Percentiles rank a stretch among this genome's conserved stretches.
phyloP scores from a whole-genome alignment of 2,113 vertebrate species.

The Charina bottae region DNA sequence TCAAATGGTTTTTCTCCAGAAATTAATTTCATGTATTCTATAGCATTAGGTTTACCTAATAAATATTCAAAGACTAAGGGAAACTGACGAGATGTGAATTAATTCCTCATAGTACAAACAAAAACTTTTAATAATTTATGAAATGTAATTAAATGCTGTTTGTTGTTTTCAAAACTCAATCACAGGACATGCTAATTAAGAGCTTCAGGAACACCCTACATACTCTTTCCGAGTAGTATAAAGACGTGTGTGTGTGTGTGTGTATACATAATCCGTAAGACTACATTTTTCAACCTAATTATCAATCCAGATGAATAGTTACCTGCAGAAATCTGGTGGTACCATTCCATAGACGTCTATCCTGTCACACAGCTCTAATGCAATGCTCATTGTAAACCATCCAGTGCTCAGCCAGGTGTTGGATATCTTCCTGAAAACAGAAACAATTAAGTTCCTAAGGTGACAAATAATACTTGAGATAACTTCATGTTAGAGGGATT shows the following conservation, averaged over 20 bases:
- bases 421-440: slow-evolving; percentile 89
- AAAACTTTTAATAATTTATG: slow-evolving; percentile 73
- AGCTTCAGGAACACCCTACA: slow-evolving; percentile 60
- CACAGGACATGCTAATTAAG: slow-evolving; percentile 66
- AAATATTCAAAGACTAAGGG: slow-evolving; percentile 74
- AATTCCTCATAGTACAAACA: slow-evolving; percentile 69
- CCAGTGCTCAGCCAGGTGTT: slow-evolving; percentile 99
- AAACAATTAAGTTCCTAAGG: slow-evolving; percentile 66
- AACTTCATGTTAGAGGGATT: slow-evolving; percentile 33
- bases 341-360: slow-evolving; percentile 98
- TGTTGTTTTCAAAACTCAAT: slow-evolving; percentile 69
- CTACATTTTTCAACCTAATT: slow-evolving; percentile 43
- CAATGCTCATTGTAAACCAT: slow-evolving; percentile 99
- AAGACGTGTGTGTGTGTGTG: slow-evolving; percentile 59
- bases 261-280: slow-evolving; percentile 31
- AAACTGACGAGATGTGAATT: slow-evolving; percentile 70
- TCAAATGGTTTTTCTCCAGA: slow-evolving; percentile 56
- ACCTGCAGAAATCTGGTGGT: slow-evolving; percentile 98
- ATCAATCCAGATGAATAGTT: slow-evolving; percentile 66
- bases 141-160: slow-evolving; percentile 71
- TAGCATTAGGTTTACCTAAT: slow-evolving; percentile 70
- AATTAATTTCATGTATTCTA: slow-evolving; percentile 75
- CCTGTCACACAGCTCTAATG: slow-evolving; percentile 94
- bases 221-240: slow-evolving; percentile 43
- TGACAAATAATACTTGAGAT: slow-evolving; percentile 49